Conservation (phyloP, 2,797 vertebrate species). For the Avahi laniger region DNA sequence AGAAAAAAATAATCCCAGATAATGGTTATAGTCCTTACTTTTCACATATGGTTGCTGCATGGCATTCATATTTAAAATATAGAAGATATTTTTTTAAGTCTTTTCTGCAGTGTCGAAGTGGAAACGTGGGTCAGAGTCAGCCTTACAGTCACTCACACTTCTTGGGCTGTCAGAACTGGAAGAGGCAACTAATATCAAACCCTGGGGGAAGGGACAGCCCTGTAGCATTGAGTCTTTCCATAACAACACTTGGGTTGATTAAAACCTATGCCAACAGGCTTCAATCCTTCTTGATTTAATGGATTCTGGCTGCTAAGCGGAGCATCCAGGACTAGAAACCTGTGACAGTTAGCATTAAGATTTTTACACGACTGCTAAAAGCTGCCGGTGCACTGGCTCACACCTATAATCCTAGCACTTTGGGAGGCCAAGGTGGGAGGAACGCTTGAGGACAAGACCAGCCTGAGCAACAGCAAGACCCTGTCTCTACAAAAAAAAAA, state of each 20-base stretch:
- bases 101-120: not conserved
- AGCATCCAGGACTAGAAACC: constrained; percentile 26
- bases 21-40: not conserved
- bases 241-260: constrained; percentile 35
- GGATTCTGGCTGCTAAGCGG: constrained; percentile 40
- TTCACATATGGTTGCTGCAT: not conserved
- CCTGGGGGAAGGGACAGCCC: not conserved
- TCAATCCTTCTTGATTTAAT: constrained; percentile 44
- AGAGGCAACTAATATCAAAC: constrained; percentile 13
- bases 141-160: not conserved
- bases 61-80: constrained; percentile 41
- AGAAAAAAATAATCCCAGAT: not conserved
- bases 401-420: not conserved
- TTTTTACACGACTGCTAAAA: constrained; percentile 24
- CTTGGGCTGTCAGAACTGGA: constrained; percentile 39
- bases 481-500: not conserved
- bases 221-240: not conserved
- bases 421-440: not conserved
- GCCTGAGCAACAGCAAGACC: not conserved
- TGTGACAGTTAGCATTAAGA: constrained; percentile 48
- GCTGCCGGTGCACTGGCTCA: not conserved
- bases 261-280: constrained; percentile 37
- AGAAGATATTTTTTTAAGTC: not conserved
- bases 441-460: not conserved
- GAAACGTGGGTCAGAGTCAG: not conserved